Evolutionary conservation across 2,797 vertebrate genomes (phyloP), one percentile per base, ranked within the genome.

Genomic region (Megalops cyprinoides): DNA sequence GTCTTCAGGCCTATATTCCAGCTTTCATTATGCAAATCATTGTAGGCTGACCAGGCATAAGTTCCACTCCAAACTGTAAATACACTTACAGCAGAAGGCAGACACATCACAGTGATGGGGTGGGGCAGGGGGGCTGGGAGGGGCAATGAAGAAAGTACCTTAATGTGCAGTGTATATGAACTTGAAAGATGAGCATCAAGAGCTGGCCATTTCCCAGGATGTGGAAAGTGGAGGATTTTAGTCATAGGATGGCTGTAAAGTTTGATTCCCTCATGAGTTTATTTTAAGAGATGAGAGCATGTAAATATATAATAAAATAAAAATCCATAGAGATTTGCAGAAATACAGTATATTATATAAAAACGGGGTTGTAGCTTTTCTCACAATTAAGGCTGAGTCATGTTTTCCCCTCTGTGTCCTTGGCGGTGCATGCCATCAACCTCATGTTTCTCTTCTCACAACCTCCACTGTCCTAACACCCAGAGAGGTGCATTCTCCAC

Each of bases 221-320:
- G 28, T 74, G 53, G 69, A 80, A 62, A 75, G 77, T 82, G 86
- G 86, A 87, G 86, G 85, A 85, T 65, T 82, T 86, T 85, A 82
- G 82, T 85, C 84, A 86, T 74, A 80, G 65, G 81, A 77, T 81
- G 83, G 82, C 82, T 76, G 73, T 82, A 85, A 83, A 84, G 73
- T 83, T 84, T 65, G 55, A 86, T 84, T 84, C 86, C 86, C 87
- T 87, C 87, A 84, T 84, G 84, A 81, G 82, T 86, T 87, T 89
- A 88, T 89, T 89, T 88, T 86, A 86, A 87, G 88, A 82, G 56
- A 56, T 60, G 56, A 83, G 78, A 83, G 82, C 74, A 78, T 77
- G 69, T 81, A 84, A 84, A 86, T 84, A 87, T 80, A 83, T 86
- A 81, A 82, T 85, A 83, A 84, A 79, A 86, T 81, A 82, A 85